These are phyloP conservation scores for Nipponia nippon DNA, from an alignment of 2,113 vertebrate genomes.

Conservation along the genomic window DNA sequence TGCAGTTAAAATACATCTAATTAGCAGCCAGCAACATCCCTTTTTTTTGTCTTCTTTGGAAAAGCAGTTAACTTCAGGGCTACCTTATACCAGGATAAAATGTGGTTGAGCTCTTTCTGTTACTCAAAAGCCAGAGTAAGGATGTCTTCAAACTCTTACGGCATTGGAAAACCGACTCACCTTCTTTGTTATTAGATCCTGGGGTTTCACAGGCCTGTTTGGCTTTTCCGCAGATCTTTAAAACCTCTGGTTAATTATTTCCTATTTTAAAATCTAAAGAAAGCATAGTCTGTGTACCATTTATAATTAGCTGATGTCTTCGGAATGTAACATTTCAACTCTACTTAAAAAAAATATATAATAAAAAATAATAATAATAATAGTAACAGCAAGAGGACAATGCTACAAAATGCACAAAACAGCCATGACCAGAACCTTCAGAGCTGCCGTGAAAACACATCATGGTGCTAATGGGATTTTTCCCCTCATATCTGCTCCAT, in stretches of 20 bases:
- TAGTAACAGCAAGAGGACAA: neutral
- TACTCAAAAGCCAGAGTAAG: neutral
- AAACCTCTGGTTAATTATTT: constrained; percentile 48
- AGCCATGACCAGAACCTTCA: neutral
- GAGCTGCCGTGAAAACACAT: neutral
- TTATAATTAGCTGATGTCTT: constrained; percentile 29
- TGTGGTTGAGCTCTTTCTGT: neutral
- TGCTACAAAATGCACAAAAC: neutral
- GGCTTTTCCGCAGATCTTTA: constrained; percentile 38
- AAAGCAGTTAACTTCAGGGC: constrained; percentile 41
- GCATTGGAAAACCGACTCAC: neutral
- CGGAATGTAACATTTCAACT: neutral
- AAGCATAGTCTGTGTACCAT: neutral
- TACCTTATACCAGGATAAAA: constrained; percentile 9
- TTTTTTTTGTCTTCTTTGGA: constrained; percentile 1
- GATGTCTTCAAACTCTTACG: neutral
- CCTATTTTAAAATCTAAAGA: constrained; percentile 33
- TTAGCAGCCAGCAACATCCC: constrained; percentile 56
- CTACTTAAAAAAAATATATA: neutral
- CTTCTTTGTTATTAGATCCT: constrained; percentile 38
- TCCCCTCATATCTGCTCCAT: neutral
- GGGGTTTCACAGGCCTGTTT: neutral
- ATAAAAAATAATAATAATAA: neutral
- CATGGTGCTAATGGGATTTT: neutral
- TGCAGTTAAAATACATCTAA: constrained; percentile 74